Base-by-base conservation (phyloP, 2,113 vertebrate species). In the Callaeas wilsoni region DNA sequence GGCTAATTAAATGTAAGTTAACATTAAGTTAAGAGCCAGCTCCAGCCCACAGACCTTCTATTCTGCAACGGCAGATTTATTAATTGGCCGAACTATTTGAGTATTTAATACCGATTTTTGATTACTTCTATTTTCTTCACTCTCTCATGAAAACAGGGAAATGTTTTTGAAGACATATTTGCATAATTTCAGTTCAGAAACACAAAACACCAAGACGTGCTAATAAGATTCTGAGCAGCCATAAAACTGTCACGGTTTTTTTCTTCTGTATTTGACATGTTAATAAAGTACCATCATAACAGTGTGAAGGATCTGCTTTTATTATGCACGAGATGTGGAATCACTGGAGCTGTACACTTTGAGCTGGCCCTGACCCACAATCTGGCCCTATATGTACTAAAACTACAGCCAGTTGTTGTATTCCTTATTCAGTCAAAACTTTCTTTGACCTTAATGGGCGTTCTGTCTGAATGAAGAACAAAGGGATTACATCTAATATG, bases 391-490 rank as follows among this genome's bases (percentile, higher is more conserved):
- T 92, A 96, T 94, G 96, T 94, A 93, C 94, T 94, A 96, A 64
- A 86, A 78, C 92, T 46, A 92, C 64, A 90, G 62, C 23, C 69
- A 82, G 79, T 65, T 84, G 60, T 37, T 82, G 56, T 85, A 90
- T 90, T 88, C 93, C 95, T 96, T 97, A 95, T 97, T 97, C 90
- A 96, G 94, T 87, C 94, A 97, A 96, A 97, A 95, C 90, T 82
- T 77, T 92, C 86, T 75, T 84, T 87, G 88, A 81, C 92, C 49
- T 67, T 84, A 75, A 69, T 19, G 49, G 69, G 83, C 1, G 1
- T 62, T 86, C 74, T 50, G 64, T 60, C 60, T 94, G 64, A 92
- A 94, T 64, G 60, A 92, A 90, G 83, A 88, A 89, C 79, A 96
- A 87, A 80, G 37, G 46, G 49, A 78, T 88, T 57, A 75, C 16